Percentiles rank a stretch among this genome's conserved stretches.
These are phyloP conservation scores for Setipinna tenuifilis DNA, from an alignment of 2,797 vertebrate species.

Conservation along the genomic window DNA sequence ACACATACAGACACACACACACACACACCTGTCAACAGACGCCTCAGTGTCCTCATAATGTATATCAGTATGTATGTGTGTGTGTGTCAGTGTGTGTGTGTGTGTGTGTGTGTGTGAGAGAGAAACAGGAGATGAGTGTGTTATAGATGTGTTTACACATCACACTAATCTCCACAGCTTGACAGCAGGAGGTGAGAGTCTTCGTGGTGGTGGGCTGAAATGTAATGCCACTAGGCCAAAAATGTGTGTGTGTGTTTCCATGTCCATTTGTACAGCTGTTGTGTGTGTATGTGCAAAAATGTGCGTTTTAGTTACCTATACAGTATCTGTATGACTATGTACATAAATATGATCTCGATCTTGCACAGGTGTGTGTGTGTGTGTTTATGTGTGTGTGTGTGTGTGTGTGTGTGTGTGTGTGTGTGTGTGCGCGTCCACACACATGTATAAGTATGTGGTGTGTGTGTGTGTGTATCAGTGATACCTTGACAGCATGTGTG, in stretches of 20 bases:
- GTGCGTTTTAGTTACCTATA: too few species aligned
- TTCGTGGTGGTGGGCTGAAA: not conserved
- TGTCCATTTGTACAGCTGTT: not conserved
- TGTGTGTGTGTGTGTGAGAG: not conserved
- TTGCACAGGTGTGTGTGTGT: too few species aligned
- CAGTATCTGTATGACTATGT: too few species aligned
- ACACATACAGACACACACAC: conserved; percentile 13
- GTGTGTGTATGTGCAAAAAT: not conserved
- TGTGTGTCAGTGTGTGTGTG: conserved; percentile 1
- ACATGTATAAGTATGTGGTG: not conserved
- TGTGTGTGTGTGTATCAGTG: not conserved
- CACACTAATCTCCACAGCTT: conserved; percentile 30
- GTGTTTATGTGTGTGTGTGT: too few species aligned
- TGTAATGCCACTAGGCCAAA: conserved; percentile 5
- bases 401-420: too few species aligned
- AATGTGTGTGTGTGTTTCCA: not conserved
- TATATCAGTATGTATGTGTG: not conserved
- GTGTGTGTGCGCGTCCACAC: too few species aligned
- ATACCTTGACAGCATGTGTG: not conserved
- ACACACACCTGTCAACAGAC: conserved; percentile 3
- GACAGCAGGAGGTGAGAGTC: not conserved
- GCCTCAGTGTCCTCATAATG: not conserved
- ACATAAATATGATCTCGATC: too few species aligned
- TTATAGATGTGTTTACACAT: conserved; percentile 32
- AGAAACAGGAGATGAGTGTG: not conserved